Percentiles rank a stretch among this genome's conserved stretches.
These are phyloP conservation scores for Masnerella sp. DNA, from an alignment of 2,888 invertebrate genomes.

Conservation along the genomic window DNA sequence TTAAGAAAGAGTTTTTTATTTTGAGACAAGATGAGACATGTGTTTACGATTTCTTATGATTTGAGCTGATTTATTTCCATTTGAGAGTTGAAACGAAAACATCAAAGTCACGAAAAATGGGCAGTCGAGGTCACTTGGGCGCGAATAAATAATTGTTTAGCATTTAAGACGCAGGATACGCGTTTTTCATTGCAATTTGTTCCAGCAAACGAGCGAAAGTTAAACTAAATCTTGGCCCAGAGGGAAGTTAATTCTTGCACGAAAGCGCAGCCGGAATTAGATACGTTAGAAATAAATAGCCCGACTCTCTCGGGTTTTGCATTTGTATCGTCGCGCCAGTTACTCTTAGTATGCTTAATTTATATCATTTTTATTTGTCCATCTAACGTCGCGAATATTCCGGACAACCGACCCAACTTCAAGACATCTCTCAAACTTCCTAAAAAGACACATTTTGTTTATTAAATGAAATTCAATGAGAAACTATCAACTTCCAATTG, in stretches of 20 bases:
- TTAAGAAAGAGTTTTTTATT: no score
- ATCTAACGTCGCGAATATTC: no score
- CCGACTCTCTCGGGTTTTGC: conserved; percentile 35
- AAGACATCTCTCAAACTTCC: no score
- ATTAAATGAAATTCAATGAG: no score
- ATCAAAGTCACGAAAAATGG: no score
- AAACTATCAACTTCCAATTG: no score
- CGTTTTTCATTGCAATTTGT: conserved; percentile 35
- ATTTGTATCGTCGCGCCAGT: conserved; percentile 49
- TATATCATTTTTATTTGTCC: conserved; percentile 34
- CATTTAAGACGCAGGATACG: neutral
- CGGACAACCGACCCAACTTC: no score
- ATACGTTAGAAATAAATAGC: conserved; percentile 56
- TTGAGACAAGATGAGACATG: no score
- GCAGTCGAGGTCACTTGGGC: no score
- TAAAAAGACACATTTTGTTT: no score
- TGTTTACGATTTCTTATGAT: no score
- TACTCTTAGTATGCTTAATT: conserved; percentile 21
- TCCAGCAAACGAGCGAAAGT: conserved; percentile 39
- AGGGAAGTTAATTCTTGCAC: conserved; percentile 46
- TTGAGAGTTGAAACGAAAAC: neutral
- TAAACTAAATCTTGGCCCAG: conserved; percentile 35
- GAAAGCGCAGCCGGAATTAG: conserved; percentile 54
- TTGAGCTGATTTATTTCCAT: no score
- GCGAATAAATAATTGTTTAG: neutral